These are phyloP conservation scores for Campaea margaritaria DNA, from an alignment of 2,888 invertebrate species.

Conservation along the genomic window DNA sequence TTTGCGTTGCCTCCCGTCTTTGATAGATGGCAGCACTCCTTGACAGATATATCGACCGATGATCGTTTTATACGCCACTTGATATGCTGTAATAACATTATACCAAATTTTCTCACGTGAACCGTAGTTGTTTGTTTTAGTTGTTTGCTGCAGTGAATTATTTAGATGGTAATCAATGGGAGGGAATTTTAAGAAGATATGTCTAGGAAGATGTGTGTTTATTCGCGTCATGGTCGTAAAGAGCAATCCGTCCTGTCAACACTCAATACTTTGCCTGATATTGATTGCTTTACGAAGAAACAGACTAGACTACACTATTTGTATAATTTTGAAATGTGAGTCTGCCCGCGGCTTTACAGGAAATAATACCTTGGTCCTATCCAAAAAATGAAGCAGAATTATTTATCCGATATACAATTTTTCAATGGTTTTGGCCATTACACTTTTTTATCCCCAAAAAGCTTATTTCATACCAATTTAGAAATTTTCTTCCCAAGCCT, in stretches of 20 bases:
- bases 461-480: no score
- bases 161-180: conserved; percentile 34
- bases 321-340: no score
- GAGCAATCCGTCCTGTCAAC: conserved; percentile 9
- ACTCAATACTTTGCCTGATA: background rate
- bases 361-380: no score
- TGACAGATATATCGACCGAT: conserved; percentile 69
- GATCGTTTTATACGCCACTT: conserved; percentile 72
- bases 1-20: conserved; percentile 62
- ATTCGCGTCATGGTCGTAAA: conserved; percentile 22
- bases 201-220: conserved; percentile 7
- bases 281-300: background rate
- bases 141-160: conserved; percentile 36
- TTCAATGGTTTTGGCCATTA: no score
- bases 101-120: conserved; percentile 40
- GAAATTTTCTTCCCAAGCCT: background rate
- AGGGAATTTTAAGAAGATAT: conserved; percentile 7
- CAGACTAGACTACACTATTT: background rate
- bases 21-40: conserved; percentile 80
- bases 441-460: background rate
- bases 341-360: no score
- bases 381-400: no score
- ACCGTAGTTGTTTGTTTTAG: conserved; percentile 37
- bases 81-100: conserved; percentile 69
- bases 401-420: no score